Percentiles rank a stretch among this genome's conserved stretches.
Conservation (phyloP, 2,797 vertebrate genomes). For the Paratrypauchen microcephalus region DNA sequence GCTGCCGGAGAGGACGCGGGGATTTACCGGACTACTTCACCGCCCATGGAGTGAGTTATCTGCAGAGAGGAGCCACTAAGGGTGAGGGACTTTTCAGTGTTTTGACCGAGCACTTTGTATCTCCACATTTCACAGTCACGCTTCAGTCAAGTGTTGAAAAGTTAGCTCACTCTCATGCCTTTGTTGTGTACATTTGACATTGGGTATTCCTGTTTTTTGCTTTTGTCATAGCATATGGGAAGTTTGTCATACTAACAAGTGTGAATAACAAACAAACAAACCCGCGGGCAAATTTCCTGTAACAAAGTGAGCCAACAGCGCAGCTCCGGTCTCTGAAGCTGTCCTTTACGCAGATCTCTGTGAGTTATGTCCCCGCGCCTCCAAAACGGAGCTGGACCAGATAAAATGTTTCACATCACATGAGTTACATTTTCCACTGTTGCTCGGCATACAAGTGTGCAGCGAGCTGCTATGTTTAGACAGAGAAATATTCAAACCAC, state of each 20-base stretch:
- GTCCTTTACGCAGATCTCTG: background rate
- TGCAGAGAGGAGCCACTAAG: background rate
- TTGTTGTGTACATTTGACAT: background rate
- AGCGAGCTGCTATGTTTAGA: constrained; percentile 36
- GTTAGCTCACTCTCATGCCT: background rate
- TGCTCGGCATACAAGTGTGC: constrained; percentile 22
- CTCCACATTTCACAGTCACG: background rate
- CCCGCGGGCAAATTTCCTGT: background rate
- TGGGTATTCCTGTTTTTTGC: background rate
- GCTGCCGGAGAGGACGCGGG: background rate
- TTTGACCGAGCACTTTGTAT: background rate
- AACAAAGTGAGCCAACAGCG: background rate
- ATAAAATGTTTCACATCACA: constrained; percentile 43
- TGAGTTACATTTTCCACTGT: constrained; percentile 56
- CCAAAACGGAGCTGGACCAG: background rate
- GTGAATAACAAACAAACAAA: background rate
- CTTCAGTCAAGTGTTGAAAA: background rate
- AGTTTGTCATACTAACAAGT: background rate
- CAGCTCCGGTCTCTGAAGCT: background rate
- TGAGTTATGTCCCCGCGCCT: background rate
- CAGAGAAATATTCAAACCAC: constrained; percentile 36
- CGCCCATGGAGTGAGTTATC: background rate
- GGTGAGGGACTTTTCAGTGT: constrained; percentile 12
- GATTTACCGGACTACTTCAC: constrained; percentile 13
- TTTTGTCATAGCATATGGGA: background rate